Percentiles rank a stretch among this genome's conserved stretches.
phyloP scores from a whole-genome alignment of 2,888 invertebrate species.

The Matsumyia berberina region DNA sequence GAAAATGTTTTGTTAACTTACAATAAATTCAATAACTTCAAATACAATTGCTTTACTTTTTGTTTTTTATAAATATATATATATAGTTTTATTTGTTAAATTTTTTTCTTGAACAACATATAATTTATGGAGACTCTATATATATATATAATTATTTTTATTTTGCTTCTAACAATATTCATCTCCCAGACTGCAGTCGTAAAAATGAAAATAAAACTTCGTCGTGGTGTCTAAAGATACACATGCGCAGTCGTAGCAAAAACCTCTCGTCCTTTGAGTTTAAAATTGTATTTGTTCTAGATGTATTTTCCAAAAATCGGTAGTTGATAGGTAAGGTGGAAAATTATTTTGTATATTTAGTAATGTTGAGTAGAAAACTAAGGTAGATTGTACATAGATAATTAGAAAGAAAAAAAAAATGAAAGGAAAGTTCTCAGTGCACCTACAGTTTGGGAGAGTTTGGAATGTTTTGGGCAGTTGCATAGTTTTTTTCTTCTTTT shows the following conservation, averaged over 20 bases:
- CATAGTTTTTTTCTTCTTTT: conserved; percentile 62
- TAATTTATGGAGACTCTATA: conserved; percentile 69
- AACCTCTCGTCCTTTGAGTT: conserved; percentile 50
- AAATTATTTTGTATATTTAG: conserved; percentile 52
- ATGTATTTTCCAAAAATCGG: conserved; percentile 38
- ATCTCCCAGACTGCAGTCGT: conserved; percentile 73
- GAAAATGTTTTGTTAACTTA: conserved; percentile 70
- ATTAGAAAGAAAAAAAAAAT: neutral
- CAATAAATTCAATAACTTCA: conserved; percentile 72
- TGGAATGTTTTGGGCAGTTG: conserved; percentile 68
- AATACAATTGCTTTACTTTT: conserved; percentile 71
- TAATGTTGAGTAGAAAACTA: conserved; percentile 14
- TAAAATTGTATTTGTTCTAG: conserved; percentile 55
- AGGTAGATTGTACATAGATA: conserved; percentile 11
- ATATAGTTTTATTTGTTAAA: conserved; percentile 44
- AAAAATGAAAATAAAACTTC: conserved; percentile 23
- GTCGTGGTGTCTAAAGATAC: conserved; percentile 77
- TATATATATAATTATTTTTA: conserved; percentile 51
- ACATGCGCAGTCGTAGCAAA: conserved; percentile 77
- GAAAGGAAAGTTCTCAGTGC: conserved; percentile 50
- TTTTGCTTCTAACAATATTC: conserved; percentile 66
- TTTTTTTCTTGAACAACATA: conserved; percentile 73
- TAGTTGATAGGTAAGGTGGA: conserved; percentile 70
- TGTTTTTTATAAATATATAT: conserved; percentile 73
- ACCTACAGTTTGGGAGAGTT: conserved; percentile 70